phyloP scores from a whole-genome alignment of 64 coral and sea anemone genomes.

The Trachythela sp. region DNA sequence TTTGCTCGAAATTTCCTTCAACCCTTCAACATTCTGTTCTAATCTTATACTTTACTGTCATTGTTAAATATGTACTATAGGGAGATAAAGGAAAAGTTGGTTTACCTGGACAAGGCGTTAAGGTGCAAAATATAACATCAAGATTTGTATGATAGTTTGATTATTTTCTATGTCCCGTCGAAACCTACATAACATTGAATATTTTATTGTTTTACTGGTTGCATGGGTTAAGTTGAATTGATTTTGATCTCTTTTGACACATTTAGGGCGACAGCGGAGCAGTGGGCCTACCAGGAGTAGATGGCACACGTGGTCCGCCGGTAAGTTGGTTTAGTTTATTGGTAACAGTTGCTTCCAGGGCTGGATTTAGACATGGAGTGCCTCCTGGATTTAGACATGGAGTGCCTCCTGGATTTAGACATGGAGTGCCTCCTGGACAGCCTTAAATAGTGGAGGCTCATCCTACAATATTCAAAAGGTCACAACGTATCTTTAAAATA shows the following conservation, averaged over 20 bases:
- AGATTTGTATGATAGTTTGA: background rate
- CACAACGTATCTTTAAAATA: no score
- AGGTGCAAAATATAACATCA: background rate
- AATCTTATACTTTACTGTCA: no score
- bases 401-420: no score
- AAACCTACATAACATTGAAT: background rate
- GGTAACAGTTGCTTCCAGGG: no score
- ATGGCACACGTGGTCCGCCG: background rate
- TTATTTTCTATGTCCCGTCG: no score
- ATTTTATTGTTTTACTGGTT: background rate
- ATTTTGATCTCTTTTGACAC: background rate
- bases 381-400: no score
- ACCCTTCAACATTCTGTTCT: no score
- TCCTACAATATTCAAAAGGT: no score
- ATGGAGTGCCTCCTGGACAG: no score
- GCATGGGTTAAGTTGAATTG: background rate
- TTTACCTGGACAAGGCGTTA: background rate
- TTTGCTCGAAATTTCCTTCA: no score
- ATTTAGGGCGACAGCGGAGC: background rate
- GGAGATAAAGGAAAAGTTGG: background rate
- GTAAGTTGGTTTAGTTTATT: background rate
- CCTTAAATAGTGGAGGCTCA: no score
- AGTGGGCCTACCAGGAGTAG: background rate
- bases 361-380: no score
- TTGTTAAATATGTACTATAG: background rate